Evolutionary conservation across 2,888 invertebrate species (phyloP), one percentile per base, ranked within the genome.

Genomic region (Chalcosyrphus nemorum): DNA sequence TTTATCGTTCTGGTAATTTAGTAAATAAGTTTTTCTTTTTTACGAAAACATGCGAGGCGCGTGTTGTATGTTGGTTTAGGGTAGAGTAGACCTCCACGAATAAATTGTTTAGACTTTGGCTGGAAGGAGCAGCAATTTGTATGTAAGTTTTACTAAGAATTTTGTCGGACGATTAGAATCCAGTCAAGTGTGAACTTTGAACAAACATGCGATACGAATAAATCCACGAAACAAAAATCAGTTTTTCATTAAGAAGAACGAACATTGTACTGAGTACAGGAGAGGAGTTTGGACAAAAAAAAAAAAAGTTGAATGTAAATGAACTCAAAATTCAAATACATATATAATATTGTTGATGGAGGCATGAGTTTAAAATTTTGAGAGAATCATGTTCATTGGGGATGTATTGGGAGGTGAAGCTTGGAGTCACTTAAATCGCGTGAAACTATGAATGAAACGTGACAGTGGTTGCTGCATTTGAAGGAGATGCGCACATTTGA

Each of bases 171-270:
- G 41, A 41, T 41, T 57, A 17, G 24, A 57, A 21, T 3, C 38
- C 24, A 41, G 38, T 57, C 57, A 57, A 24, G 38, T 57, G 38
- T 57, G 38, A 57, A 57, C 38, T 57, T 21, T 57, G 38, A 57
- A 57, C 38, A 57, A 19, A 57, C 57, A 57, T 57, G 38, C 38
- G 38, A 38, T 38, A 41, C 7, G 21, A 38, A 41, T 24, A 24
- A 57, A 24, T 9, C 13, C 35, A 2, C 7, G 27, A 15, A 56
- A n/a, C 13, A n/a, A 17, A 35, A 19, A 19, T 6, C 1, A 11
- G 2, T 35, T 6, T 56, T 19, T 24, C 24, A 24, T 24, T 24
- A 24, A 24, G 24, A 24, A 24, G 24, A n/a, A n/a, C n/a, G n/a
- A n/a, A n/a, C n/a, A n/a, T n/a, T n/a, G n/a, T n/a, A n/a, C n/a